Evolutionary conservation across 2,113 vertebrate genomes (phyloP).

Genomic region (Hystrix cristata): DNA sequence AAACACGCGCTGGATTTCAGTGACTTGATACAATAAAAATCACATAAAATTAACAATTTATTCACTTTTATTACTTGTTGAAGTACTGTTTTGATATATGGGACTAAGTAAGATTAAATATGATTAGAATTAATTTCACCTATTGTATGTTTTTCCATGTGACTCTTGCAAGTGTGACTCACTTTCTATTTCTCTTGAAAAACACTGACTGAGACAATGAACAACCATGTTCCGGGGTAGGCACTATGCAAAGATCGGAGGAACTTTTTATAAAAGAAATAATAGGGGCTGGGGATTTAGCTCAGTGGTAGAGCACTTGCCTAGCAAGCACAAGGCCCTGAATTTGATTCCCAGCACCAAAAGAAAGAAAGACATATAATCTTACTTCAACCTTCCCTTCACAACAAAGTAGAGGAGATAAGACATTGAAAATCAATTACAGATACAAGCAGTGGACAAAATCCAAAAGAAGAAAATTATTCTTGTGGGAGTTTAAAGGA

Average conservation of each 20-base stretch:
- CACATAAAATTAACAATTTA: conserved; percentile 13
- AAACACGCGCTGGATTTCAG: neutral
- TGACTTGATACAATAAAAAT: neutral
- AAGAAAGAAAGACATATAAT: neutral
- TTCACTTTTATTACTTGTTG: neutral
- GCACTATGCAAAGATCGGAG: neutral
- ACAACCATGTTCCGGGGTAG: neutral
- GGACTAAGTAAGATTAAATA: neutral
- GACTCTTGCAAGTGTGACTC: neutral
- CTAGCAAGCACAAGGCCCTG: too few relatives aligned
- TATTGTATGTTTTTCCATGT: neutral
- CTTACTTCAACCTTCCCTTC: neutral
- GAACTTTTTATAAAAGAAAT: neutral
- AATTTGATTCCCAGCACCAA: too few relatives aligned
- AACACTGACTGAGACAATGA: neutral
- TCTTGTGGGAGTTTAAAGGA: neutral
- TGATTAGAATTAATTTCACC: neutral
- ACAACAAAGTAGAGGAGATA: neutral
- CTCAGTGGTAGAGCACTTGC: too few relatives aligned
- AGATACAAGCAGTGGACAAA: neutral
- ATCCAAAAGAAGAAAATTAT: neutral
- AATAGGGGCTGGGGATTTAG: neutral
- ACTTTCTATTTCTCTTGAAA: neutral
- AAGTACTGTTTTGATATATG: conserved; percentile 5
- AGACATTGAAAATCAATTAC: neutral